Conservation (phyloP, 1,140 invertebrate genomes). For the Cecropterus lyciades region DNA sequence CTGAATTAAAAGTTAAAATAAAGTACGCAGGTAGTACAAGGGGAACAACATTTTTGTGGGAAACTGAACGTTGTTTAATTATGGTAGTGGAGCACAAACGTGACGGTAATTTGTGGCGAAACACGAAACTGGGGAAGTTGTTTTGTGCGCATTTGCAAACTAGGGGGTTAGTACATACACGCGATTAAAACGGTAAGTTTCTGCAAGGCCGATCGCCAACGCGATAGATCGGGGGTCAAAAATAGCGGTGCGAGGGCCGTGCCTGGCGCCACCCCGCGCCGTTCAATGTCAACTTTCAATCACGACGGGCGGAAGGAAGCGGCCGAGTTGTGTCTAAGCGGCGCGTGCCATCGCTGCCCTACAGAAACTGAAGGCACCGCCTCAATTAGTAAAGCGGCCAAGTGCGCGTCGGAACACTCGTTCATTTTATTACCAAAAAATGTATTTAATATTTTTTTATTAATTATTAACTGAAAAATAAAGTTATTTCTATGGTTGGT, state of each 20-base stretch:
- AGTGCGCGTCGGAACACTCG: too few species aligned
- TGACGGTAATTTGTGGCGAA: slow-evolving; percentile 51
- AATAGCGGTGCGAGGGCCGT: slow-evolving; percentile 74
- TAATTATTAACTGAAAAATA: too few species aligned
- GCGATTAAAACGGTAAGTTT: slow-evolving; percentile 72
- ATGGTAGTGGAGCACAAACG: slow-evolving; percentile 43
- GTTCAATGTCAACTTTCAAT: slow-evolving; percentile 81
- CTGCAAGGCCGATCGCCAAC: slow-evolving; percentile 73
- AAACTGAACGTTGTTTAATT: slow-evolving; percentile 47
- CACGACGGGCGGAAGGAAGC: slow-evolving; percentile 71
- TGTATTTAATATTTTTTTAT: too few species aligned
- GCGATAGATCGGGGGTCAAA: slow-evolving; percentile 78
- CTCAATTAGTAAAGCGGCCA: background rate
- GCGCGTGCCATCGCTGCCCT: background rate
- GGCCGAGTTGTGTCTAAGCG: slow-evolving; percentile 39
- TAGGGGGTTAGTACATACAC: slow-evolving; percentile 51
- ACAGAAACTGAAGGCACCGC: slow-evolving; percentile 1
- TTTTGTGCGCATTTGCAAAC: slow-evolving; percentile 63
- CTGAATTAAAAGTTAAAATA: background rate
- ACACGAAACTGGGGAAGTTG: slow-evolving; percentile 48
- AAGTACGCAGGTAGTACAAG: background rate
- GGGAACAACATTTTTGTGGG: slow-evolving; percentile 12
- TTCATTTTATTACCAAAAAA: too few species aligned
- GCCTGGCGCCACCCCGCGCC: slow-evolving; percentile 72
- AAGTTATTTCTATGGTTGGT: too few species aligned